phyloP scores from a whole-genome alignment of 2,797 vertebrate species.

The Carcharodon carcharias region DNA sequence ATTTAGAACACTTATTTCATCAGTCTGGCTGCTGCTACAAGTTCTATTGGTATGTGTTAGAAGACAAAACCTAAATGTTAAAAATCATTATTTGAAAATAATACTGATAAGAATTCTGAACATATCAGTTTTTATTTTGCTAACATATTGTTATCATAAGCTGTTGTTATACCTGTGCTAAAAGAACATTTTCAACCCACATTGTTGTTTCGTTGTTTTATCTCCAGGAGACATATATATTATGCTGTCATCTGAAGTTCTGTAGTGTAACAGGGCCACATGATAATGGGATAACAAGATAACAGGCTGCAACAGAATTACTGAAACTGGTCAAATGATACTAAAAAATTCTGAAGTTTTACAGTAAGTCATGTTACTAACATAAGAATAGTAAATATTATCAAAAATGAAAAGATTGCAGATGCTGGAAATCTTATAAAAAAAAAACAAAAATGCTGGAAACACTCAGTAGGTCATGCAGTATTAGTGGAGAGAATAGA shows the following conservation, averaged over 20 bases:
- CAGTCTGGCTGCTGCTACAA: not conserved
- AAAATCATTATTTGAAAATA: not conserved
- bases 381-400: not conserved
- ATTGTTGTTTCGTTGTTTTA: not conserved
- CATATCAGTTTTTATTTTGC: not conserved
- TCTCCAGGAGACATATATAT: not conserved
- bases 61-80: not conserved
- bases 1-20: not conserved
- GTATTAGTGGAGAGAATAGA: not conserved
- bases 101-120: not conserved
- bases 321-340: not conserved
- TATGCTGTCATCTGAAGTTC: not conserved
- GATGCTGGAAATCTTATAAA: not conserved
- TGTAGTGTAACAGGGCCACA: not conserved
- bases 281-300: not conserved
- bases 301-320: not conserved
- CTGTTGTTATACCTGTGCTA: not conserved
- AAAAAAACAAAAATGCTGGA: not conserved
- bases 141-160: not conserved
- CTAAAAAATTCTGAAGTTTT: not conserved
- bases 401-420: not conserved
- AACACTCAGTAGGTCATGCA: not conserved
- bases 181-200: not conserved
- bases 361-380: not conserved
- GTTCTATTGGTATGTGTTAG: not conserved